Evolutionary conservation across 2,113 vertebrate genomes (phyloP).

Genomic region (Climacteris rufus): DNA sequence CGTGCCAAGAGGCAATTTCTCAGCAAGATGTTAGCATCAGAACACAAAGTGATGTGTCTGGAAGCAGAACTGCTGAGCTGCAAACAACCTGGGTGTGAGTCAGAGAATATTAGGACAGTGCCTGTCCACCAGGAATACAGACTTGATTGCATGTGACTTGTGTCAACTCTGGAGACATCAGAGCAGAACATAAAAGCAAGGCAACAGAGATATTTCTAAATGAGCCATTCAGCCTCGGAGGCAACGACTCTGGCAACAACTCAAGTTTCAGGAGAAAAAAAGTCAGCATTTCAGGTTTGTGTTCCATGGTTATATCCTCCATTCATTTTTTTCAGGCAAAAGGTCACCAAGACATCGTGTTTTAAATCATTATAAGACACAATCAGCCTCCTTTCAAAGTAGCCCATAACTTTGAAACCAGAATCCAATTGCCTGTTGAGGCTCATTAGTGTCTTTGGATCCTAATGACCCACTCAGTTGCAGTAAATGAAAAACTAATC

Average conservation of each 20-base stretch:
- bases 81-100: conserved; percentile 80
- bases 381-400: conserved; percentile 10
- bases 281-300: conserved; percentile 44
- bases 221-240: conserved; percentile 71
- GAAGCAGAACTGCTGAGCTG: conserved; percentile 80
- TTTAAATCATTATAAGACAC: conserved; percentile 41
- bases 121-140: conserved; percentile 75
- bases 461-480: conserved; percentile 65
- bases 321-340: conserved; percentile 6
- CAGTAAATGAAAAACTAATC: conserved; percentile 70
- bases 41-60: conserved; percentile 68
- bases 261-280: conserved; percentile 30
- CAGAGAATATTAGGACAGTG: conserved; percentile 78
- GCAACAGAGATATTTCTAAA: conserved; percentile 71
- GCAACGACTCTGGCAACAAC: conserved; percentile 57
- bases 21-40: conserved; percentile 67
- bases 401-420: conserved; percentile 32
- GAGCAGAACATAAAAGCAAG: conserved; percentile 60
- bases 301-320: not conserved
- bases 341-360: not conserved
- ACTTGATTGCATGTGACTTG: conserved; percentile 89
- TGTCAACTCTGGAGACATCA: conserved; percentile 86
- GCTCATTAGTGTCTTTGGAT: conserved; percentile 67
- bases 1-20: conserved; percentile 65
- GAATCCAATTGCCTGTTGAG: conserved; percentile 63